A percentile compares a stretch with the other conserved stretches of the same genome.
Conservation (phyloP, 2,113 vertebrate species). For the Pogona vitticeps region DNA sequence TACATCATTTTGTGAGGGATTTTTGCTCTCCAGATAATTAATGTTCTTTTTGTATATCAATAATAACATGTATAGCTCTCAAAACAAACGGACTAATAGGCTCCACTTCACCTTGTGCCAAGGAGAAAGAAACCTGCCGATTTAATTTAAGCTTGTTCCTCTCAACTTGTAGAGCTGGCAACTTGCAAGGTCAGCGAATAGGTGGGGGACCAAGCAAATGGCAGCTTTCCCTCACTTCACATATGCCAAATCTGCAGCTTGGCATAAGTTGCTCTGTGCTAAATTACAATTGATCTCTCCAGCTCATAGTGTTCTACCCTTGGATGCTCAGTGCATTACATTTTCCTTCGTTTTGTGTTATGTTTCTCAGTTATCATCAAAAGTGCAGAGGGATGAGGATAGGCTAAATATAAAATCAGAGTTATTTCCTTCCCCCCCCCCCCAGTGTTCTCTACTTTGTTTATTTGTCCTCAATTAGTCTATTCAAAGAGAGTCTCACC, state of each 20-base stretch:
- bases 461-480: neutral
- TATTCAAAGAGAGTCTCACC: neutral
- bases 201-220: neutral
- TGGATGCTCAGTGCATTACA: slow-evolving; percentile 18
- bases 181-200: slow-evolving; percentile 14
- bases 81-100: slow-evolving; percentile 45
- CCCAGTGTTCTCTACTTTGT: neutral
- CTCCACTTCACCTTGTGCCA: slow-evolving; percentile 50
- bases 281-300: slow-evolving; percentile 7
- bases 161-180: slow-evolving; percentile 6
- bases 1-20: slow-evolving; percentile 11
- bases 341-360: slow-evolving; percentile 5
- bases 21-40: slow-evolving; percentile 53
- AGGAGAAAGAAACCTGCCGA: slow-evolving; percentile 47
- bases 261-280: slow-evolving; percentile 52
- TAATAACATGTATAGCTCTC: slow-evolving; percentile 47
- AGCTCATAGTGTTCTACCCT: slow-evolving; percentile 18
- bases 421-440: neutral
- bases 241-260: slow-evolving; percentile 12
- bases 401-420: neutral
- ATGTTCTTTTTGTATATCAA: slow-evolving; percentile 22
- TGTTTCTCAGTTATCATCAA: neutral
- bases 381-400: neutral
- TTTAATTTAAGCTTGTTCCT: slow-evolving; percentile 32
- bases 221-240: neutral